Conservation (phyloP, 2,113 vertebrate species). For the Spea bombifrons region DNA sequence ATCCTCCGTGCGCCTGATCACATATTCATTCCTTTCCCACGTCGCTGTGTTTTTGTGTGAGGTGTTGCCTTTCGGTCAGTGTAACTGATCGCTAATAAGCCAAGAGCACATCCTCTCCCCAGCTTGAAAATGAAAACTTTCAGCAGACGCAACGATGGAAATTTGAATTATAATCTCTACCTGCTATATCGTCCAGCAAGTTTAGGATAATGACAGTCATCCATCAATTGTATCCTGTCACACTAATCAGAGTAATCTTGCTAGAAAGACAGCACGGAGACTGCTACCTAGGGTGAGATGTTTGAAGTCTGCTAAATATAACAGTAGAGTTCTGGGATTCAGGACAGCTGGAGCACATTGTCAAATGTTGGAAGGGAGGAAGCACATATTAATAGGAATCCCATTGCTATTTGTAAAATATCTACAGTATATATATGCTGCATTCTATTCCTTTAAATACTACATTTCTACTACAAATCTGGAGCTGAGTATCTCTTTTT, state of each 20-base stretch:
- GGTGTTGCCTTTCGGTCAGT: slow-evolving; percentile 55
- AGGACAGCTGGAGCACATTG: too few species aligned
- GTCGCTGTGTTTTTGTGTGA: slow-evolving; percentile 51
- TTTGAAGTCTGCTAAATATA: slow-evolving; percentile 50
- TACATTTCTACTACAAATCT: too few species aligned
- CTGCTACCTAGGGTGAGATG: slow-evolving; percentile 63
- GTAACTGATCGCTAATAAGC: slow-evolving; percentile 52
- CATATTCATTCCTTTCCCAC: slow-evolving; percentile 58
- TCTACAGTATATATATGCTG: too few species aligned
- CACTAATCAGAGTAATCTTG: slow-evolving; percentile 69
- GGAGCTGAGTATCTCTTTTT: too few species aligned
- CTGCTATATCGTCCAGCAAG: slow-evolving; percentile 64
- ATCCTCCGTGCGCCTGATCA: slow-evolving; percentile 63
- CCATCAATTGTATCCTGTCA: slow-evolving; percentile 70
- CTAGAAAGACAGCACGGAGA: slow-evolving; percentile 54
- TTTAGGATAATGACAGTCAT: slow-evolving; percentile 77
- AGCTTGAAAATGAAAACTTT: background rate
- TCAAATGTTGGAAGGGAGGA: too few species aligned
- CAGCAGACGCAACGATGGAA: slow-evolving; percentile 51
- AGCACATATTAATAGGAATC: too few species aligned
- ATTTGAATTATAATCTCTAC: slow-evolving; percentile 69
- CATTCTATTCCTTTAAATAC: too few species aligned
- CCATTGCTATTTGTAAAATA: too few species aligned
- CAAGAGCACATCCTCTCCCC: slow-evolving; percentile 50
- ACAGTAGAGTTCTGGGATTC: too few species aligned